Percentiles rank a stretch among this genome's conserved stretches.
Evolutionary conservation across 2,113 vertebrate species (phyloP).

Genomic region (Craseonycteris thonglongyai): DNA sequence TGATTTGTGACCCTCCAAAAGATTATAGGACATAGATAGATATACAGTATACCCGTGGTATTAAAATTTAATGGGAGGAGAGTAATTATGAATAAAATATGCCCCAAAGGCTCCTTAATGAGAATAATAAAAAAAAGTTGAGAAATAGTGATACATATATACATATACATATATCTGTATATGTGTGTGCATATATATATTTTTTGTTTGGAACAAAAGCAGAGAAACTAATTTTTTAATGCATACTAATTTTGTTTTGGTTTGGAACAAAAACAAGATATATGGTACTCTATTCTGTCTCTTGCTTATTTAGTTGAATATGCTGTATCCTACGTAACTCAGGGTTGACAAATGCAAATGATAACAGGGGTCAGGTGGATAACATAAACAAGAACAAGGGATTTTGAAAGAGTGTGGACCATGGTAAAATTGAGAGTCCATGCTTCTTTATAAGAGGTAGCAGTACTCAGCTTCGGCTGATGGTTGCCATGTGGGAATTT

Average conservation of each 20-base stretch:
- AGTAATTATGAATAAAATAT: not conserved
- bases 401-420: not conserved
- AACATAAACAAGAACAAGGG: not conserved
- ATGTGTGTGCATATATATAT: not conserved
- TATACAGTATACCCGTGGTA: not conserved
- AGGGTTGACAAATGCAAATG: not conserved
- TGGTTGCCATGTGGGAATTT: not conserved
- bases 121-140: not conserved
- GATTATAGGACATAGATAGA: not conserved
- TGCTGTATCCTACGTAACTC: not conserved
- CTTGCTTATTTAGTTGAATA: not conserved
- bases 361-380: not conserved
- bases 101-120: not conserved
- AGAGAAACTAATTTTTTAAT: too few species aligned
- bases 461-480: not conserved
- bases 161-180: not conserved
- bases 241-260: not conserved
- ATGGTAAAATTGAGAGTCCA: not conserved
- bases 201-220: not conserved
- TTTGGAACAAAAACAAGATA: not conserved
- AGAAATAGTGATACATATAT: not conserved
- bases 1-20: not conserved
- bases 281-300: not conserved
- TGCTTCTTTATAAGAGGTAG: not conserved
- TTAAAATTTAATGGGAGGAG: not conserved